Conservation (phyloP, 2,888 invertebrate species). For the Lepidochitona cinerea region DNA sequence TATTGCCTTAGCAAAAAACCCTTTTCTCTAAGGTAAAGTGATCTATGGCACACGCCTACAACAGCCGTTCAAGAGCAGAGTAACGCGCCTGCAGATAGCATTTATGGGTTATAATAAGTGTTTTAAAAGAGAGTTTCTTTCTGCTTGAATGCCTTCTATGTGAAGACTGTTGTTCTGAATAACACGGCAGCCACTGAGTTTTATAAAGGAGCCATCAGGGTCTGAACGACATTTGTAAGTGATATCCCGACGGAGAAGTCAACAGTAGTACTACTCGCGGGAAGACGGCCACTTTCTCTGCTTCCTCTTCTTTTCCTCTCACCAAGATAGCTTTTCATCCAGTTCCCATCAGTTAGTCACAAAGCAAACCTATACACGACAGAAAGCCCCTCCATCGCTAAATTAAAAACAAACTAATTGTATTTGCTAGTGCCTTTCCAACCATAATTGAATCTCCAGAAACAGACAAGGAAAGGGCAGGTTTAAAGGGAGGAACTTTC, state of each 20-base stretch:
- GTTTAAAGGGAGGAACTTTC: no score
- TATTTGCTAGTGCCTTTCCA: background rate
- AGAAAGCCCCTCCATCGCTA: background rate
- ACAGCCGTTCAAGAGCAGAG: no score
- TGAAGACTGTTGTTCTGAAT: background rate
- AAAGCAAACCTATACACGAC: background rate
- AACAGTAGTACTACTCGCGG: background rate
- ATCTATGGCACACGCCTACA: no score
- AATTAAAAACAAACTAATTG: constrained; percentile 1
- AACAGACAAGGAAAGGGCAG: no score
- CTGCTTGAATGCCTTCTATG: background rate
- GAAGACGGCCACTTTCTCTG: background rate
- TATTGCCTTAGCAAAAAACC: no score
- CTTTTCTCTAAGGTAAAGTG: no score
- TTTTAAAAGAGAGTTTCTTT: background rate
- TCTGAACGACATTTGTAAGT: constrained; percentile 5
- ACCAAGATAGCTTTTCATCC: no score
- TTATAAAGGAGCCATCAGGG: background rate
- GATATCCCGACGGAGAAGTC: background rate
- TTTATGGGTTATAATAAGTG: background rate
- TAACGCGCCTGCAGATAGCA: background rate
- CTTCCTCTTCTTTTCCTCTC: background rate
- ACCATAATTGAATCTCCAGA: background rate
- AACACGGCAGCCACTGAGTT: background rate
- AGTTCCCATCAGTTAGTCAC: background rate